Evolutionary conservation across 1,140 invertebrate species (phyloP).

Genomic region (Venustaconcha ellipsiformis): DNA sequence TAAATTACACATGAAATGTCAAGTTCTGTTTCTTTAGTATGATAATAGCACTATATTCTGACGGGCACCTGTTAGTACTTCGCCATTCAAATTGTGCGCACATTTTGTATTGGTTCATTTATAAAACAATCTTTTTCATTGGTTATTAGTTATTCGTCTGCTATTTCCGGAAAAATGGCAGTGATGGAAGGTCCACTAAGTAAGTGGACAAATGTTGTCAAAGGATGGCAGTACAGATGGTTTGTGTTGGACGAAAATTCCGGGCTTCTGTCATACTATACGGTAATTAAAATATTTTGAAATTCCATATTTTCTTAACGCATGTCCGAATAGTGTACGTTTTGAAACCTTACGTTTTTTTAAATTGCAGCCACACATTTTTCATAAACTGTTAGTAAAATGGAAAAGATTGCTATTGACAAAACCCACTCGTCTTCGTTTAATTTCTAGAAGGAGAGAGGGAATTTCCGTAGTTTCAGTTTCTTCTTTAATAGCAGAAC

Average conservation of each 20-base stretch:
- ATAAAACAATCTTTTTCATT: slow-evolving; percentile 26
- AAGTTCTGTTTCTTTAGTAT: not conserved
- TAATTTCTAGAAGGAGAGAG: no score
- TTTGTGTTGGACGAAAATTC: slow-evolving; percentile 98
- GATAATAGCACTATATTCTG: not conserved
- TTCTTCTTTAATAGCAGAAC: no score
- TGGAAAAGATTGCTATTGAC: no score
- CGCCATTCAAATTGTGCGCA: slow-evolving; percentile 38
- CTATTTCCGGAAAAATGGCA: slow-evolving; percentile 55
- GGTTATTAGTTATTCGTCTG: slow-evolving; percentile 14
- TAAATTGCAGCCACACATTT: no score
- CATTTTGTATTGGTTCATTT: slow-evolving; percentile 34
- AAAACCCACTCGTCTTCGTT: no score
- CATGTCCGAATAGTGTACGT: no score
- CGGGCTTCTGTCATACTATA: slow-evolving; percentile 96
- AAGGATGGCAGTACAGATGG: slow-evolving; percentile 99
- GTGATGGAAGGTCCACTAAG: slow-evolving; percentile 95
- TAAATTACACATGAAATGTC: slow-evolving; percentile 14
- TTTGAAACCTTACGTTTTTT: no score
- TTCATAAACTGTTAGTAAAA: no score
- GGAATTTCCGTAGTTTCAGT: no score
- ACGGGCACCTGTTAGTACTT: slow-evolving; percentile 29
- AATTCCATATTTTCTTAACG: not conserved
- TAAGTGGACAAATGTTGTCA: slow-evolving; percentile 99
- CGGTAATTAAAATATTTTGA: slow-evolving; percentile 78